Conservation (phyloP, 2,113 vertebrate species). For the Perognathus longimembris region DNA sequence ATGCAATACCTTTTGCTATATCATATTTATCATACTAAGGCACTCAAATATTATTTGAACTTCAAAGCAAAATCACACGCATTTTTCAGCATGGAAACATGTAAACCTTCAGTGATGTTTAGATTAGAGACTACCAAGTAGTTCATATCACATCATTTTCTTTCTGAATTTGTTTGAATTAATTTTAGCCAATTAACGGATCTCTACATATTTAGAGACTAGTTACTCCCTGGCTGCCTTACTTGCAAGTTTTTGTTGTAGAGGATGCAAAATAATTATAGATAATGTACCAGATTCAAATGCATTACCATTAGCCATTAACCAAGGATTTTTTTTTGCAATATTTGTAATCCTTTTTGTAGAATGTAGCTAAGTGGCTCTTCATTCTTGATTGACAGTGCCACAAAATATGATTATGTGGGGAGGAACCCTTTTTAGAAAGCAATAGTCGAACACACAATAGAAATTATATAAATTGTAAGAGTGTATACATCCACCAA, state of each 20-base stretch:
- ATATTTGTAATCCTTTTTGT: background rate
- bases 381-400: background rate
- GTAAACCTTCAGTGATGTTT: background rate
- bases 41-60: background rate
- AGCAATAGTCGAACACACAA: background rate
- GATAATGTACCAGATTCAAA: background rate
- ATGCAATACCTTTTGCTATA: background rate
- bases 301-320: background rate
- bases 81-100: background rate
- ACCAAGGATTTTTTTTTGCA: conserved; percentile 24
- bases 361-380: background rate
- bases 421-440: background rate
- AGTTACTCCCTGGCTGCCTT: background rate
- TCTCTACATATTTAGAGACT: background rate
- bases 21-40: background rate
- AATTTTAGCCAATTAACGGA: conserved; percentile 1
- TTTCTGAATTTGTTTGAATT: background rate
- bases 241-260: background rate
- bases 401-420: background rate
- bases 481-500: background rate
- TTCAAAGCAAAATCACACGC: conserved; percentile 26
- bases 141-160: conserved; percentile 5
- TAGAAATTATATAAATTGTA: conserved; percentile 14
- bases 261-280: background rate
- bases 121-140: background rate